These are phyloP conservation scores for Ormyrus labotus DNA, from an alignment of 2,888 invertebrate species.

Conservation along the genomic window DNA sequence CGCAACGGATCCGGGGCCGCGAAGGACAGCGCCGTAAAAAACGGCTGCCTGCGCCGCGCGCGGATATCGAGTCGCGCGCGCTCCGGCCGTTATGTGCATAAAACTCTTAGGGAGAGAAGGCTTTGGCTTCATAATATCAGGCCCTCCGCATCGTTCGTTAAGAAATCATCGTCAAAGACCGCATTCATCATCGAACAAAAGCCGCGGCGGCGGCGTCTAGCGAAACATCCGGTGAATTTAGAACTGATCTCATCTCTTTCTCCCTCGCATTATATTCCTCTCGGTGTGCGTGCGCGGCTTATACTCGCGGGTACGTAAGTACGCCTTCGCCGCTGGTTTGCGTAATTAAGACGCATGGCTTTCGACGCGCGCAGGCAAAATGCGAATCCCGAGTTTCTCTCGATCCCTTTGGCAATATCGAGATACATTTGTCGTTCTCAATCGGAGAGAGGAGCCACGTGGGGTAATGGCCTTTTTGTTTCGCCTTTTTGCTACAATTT, in stretches of 20 bases:
- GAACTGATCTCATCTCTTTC: slow-evolving; percentile 64
- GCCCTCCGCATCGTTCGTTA: slow-evolving; percentile 67
- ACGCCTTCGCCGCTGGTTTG: slow-evolving; percentile 14
- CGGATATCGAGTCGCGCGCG: slow-evolving; percentile 33
- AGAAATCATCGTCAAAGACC: slow-evolving; percentile 62
- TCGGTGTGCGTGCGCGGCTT: background rate
- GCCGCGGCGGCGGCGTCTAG: slow-evolving; percentile 56
- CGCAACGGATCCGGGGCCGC: slow-evolving; percentile 10
- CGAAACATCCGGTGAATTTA: slow-evolving; percentile 69
- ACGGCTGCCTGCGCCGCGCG: background rate
- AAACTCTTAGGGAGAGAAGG: background rate
- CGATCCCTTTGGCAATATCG: background rate
- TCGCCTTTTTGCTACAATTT: background rate
- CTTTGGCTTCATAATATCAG: slow-evolving; percentile 61
- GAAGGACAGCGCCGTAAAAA: slow-evolving; percentile 49
- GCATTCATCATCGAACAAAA: slow-evolving; percentile 67
- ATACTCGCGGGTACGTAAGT: no score
- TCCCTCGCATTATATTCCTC: slow-evolving; percentile 11
- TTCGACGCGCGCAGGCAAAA: background rate
- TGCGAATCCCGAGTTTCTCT: background rate
- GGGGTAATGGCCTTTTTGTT: slow-evolving; percentile 14
- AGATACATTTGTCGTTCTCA: slow-evolving; percentile 11
- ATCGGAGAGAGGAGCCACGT: background rate
- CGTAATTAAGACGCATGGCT: slow-evolving; percentile 50
- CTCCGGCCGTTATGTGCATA: background rate